Conservation (phyloP, 2,113 vertebrate genomes). For the Festucalex cinctus region DNA sequence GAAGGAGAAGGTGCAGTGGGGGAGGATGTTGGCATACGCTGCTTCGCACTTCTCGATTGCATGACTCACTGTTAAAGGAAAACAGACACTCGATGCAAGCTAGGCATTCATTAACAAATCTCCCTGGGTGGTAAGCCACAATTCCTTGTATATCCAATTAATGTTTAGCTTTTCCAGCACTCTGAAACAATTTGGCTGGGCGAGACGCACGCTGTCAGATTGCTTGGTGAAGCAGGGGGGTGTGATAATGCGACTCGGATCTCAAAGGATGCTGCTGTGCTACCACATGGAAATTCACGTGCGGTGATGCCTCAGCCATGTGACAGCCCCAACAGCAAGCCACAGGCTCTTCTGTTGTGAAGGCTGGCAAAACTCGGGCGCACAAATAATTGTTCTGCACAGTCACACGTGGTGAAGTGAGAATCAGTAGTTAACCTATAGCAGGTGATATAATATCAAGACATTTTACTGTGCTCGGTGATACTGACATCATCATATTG, state of each 20-base stretch:
- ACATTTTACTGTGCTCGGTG: conserved; percentile 17
- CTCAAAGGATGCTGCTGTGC: conserved; percentile 10
- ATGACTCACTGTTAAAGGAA: conserved; percentile 58
- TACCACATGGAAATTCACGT: conserved; percentile 23
- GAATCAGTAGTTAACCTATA: no score
- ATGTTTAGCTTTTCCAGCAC: conserved; percentile 42
- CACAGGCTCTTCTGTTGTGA: conserved; percentile 6
- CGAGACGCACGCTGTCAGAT: neutral
- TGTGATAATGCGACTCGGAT: conserved; percentile 21
- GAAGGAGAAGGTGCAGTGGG: conserved; percentile 37
- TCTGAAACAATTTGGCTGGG: conserved; percentile 10
- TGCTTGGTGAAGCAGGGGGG: conserved; percentile 28
- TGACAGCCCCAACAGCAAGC: conserved; percentile 26
- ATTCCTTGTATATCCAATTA: conserved; percentile 59
- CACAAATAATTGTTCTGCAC: neutral
- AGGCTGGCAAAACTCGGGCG: neutral
- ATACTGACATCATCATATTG: conserved; percentile 44
- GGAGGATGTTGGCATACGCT: conserved; percentile 49
- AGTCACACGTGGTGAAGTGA: neutral
- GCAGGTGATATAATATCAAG: neutral
- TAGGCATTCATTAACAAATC: conserved; percentile 64
- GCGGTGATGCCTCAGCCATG: conserved; percentile 27
- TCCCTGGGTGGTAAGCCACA: conserved; percentile 56
- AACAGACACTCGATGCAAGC: conserved; percentile 47
- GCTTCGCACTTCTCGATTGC: conserved; percentile 28